phyloP scores from a whole-genome alignment of 2,797 vertebrate species.

The Ateles fusciceps region DNA sequence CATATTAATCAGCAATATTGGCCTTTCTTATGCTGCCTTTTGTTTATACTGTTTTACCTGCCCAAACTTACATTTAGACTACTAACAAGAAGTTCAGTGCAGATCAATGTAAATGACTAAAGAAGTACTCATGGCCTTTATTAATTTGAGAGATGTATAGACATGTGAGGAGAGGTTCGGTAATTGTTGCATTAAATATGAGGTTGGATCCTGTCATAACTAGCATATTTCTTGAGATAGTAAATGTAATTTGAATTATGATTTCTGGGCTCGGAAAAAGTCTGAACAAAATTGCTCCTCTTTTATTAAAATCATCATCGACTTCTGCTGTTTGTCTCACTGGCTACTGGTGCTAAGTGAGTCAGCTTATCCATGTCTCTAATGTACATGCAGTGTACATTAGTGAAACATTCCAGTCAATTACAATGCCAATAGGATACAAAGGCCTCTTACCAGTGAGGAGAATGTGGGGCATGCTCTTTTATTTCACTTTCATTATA shows the following conservation, averaged over 20 bases:
- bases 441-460: rapidly evolving
- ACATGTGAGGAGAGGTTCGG: background rate
- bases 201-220: too few species aligned
- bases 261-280: background rate
- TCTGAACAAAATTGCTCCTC: background rate
- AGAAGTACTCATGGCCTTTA: background rate
- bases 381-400: background rate
- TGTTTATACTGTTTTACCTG: background rate
- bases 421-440: background rate
- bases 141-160: background rate
- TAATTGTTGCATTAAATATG: background rate
- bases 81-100: background rate
- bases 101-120: background rate
- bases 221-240: conserved; percentile 40
- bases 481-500: background rate
- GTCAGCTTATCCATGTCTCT: background rate
- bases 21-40: background rate
- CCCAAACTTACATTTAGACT: background rate
- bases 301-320: conserved; percentile 23
- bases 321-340: background rate
- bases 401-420: rapidly evolving
- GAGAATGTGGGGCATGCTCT: rapidly evolving
- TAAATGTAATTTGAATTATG: background rate
- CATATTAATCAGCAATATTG: background rate
- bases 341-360: background rate